phyloP scores from a whole-genome alignment of 53 echinoderm and acorn worm genomes.

The Pentamera pediparva region DNA sequence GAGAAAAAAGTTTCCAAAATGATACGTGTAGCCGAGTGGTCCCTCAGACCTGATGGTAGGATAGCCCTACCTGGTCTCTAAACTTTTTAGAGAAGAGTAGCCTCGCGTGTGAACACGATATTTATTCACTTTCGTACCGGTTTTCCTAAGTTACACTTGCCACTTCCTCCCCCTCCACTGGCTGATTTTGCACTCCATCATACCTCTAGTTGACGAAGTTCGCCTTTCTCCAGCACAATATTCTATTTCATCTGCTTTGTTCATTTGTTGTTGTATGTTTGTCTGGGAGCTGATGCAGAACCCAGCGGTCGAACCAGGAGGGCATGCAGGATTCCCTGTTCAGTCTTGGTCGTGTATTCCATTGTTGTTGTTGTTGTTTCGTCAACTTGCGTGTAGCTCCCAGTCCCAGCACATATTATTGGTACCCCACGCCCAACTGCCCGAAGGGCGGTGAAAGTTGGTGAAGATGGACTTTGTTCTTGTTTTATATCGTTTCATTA shows the following conservation, averaged over 20 bases:
- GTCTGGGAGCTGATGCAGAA: not conserved
- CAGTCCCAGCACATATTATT: conserved; percentile 2
- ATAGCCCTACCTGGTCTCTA: not conserved
- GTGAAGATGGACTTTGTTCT: not conserved
- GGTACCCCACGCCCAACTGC: conserved; percentile 3
- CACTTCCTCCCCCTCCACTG: conserved; percentile 4
- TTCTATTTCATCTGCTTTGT: not conserved
- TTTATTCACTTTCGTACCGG: conserved; percentile 4
- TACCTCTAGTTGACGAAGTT: conserved; percentile 1
- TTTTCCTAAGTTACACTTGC: not conserved
- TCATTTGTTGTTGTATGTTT: not conserved
- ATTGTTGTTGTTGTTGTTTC: conserved; percentile 5
- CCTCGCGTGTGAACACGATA: not conserved
- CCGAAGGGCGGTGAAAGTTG: not conserved
- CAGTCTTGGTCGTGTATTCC: conserved; percentile 8
- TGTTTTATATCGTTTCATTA: conserved; percentile 1
- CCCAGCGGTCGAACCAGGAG: conserved; percentile 8
- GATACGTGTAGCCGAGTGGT: conserved; percentile 1
- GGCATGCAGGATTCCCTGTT: conserved; percentile 4
- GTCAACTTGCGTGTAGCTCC: not conserved
- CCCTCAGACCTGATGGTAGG: conserved; percentile 2
- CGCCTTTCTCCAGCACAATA: not conserved
- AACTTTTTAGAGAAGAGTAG: not conserved
- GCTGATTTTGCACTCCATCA: not conserved
- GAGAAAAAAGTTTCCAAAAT: not conserved